Base-by-base conservation (phyloP, 2,113 vertebrate genomes). In the Mirza zaza region DNA sequence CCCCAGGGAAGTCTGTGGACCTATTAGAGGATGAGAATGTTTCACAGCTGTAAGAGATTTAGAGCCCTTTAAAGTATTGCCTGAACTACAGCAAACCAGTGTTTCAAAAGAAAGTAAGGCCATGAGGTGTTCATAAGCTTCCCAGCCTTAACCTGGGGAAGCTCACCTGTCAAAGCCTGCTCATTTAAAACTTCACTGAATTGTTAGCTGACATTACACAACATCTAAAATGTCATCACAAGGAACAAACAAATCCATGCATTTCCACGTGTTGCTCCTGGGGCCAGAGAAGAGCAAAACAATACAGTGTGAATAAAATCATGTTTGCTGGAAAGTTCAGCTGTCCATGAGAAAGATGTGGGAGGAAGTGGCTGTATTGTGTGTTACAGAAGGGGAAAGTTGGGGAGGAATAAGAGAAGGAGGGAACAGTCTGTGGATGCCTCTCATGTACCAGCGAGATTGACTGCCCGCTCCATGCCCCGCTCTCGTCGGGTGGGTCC, bases 21-120 rank as follows among this genome's bases (percentile, higher is more conserved):
- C 57, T 90, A 57, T 61, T 91, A 95, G 95, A 96, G 68, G 90
- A 96, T 80, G 92, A 90, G 96, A 97, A 83, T 70, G 89, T 97
- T 98, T 96, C 95, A 65, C 97, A 98, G 98, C 97, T 98, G 97
- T 70, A 93, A 91, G 97, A 98, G 94, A 70, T 97, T 97, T 0
- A 0, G 88, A 95, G 83, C 75, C 61, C 71, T 97, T 77, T 67
- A 89, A 98, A 96, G 95, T 71, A 94, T 93, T 81, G 87, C 89
- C 97, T 18, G 59, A 98, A 81, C 95, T 96, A 59, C 85, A 98
- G 95, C 92, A 68, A 94, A 27, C 59, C 42, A 34, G 39, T 63
- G 45, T 93, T 79, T 95, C 67, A n/a, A 89, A 94, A 92, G 94
- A 96, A 57, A 96, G 90, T 21, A 57, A 55, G 27, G 11, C 57